Evolutionary conservation across 1,140 invertebrate genomes (phyloP), one percentile per base, ranked within the genome.

Genomic region (Drosophila equinoxialis): DNA sequence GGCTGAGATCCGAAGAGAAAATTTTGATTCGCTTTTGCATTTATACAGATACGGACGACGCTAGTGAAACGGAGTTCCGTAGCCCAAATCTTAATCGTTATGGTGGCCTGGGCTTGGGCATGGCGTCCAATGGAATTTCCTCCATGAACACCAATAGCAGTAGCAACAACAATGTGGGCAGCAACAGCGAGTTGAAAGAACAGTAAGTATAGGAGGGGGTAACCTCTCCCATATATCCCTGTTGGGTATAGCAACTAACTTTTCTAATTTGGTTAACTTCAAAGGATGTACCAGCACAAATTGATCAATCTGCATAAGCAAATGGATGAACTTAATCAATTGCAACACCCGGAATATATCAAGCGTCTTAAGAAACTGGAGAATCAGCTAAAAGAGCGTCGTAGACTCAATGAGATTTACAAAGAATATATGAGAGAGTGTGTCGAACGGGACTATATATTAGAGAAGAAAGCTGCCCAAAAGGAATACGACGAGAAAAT

Each of bases 401-500:
- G 97, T 48, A 93, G 96, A 5, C 90, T 98, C 7, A 99, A 98
- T 93, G 95, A 95, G 77, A 95, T 98, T 76, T 96, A 97, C 65
- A 92, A 95, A 77, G 96, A 97, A 55, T 96, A 97, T 83, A 94
- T 97, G 93, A 94, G 95, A 6, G 96, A 98, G 77, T 95, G 96
- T 81, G 96, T 98, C 3, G 97, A 99, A 86, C 94, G 95, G 70
- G 98, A 99, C 81, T 99, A 97, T 90, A 93, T 96, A 71, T 94
- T 95, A 37, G 98, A 99, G 91, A 97, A 97, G 91, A 96, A 96
- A 92, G 95, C 96, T 30, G 96, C 97, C 3, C 95, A 94, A 0
- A 96, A 97, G 92, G 98, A 99, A 83, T 98, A 98, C 94, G 97
- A 99, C 92, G 98, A 99, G 79, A 98, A 99, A 91, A 98, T 98